Evolutionary conservation across 2,888 invertebrate species (phyloP).

Genomic region (Caprella mutica): DNA sequence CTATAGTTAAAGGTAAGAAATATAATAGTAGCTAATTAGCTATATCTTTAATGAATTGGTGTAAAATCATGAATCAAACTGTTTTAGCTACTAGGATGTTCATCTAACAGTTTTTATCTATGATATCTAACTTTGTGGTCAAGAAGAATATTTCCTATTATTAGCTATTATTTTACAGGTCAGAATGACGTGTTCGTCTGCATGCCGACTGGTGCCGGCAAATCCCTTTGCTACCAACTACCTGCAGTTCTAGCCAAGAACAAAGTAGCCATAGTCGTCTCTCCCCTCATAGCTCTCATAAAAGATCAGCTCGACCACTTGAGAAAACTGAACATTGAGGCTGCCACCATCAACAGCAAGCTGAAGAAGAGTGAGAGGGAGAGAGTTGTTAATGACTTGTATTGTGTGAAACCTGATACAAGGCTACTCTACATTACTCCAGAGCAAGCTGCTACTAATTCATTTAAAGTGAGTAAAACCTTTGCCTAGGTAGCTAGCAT

Average conservation of each 20-base stretch:
- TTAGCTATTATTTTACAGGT: conserved; percentile 33
- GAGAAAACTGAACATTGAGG: conserved; percentile 59
- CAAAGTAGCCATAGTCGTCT: conserved; percentile 83
- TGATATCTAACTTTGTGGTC: conserved; percentile 32
- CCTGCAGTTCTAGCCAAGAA: conserved; percentile 73
- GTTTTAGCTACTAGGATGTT: neutral
- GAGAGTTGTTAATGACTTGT: conserved; percentile 64
- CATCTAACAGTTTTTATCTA: neutral
- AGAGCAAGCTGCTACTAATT: conserved; percentile 73
- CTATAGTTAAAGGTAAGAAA: conserved; percentile 24
- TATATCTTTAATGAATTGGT: neutral
- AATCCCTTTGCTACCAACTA: conserved; percentile 92
- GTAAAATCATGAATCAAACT: neutral
- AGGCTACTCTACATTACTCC: conserved; percentile 91
- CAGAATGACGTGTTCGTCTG: conserved; percentile 83
- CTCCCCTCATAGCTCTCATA: conserved; percentile 89
- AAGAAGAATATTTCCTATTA: conserved; percentile 51
- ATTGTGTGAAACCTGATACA: conserved; percentile 58
- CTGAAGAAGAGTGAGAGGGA: conserved; percentile 64
- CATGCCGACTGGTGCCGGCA: conserved; percentile 98
- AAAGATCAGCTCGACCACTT: conserved; percentile 92
- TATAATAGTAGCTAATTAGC: neutral
- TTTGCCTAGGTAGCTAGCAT: too few species aligned
- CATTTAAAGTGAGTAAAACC: conserved; percentile 48
- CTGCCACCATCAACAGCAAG: conserved; percentile 88